These are phyloP conservation scores for Pandemis heparana DNA, from an alignment of 2,888 invertebrate species.

Conservation along the genomic window DNA sequence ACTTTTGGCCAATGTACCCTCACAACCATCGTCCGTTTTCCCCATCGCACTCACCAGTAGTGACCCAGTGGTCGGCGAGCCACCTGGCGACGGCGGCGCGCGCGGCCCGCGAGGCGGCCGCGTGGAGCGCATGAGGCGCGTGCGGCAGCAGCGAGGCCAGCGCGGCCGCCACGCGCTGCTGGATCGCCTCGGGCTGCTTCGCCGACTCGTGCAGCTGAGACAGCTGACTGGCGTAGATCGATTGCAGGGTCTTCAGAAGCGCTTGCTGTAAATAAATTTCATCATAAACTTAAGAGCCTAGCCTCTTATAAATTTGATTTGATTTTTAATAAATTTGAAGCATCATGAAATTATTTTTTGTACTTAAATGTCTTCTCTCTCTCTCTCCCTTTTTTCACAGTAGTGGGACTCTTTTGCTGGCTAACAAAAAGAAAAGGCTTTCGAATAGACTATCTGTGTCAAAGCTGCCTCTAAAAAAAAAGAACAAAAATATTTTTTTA, in stretches of 20 bases:
- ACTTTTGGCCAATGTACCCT: background rate
- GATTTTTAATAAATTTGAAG: no score
- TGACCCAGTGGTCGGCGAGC: slow-evolving; percentile 65
- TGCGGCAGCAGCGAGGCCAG: slow-evolving; percentile 63
- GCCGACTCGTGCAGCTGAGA: slow-evolving; percentile 51
- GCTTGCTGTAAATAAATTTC: slow-evolving; percentile 51
- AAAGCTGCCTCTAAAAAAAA: no score
- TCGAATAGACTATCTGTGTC: no score
- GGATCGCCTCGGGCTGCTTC: slow-evolving; percentile 45
- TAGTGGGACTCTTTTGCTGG: no score
- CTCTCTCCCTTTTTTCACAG: no score
- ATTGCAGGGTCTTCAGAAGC: slow-evolving; percentile 52
- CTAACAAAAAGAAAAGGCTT: no score
- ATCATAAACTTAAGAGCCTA: no score
- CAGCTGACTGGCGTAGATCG: slow-evolving; percentile 58
- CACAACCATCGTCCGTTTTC: background rate
- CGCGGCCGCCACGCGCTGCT: slow-evolving; percentile 55
- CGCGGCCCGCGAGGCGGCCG: slow-evolving; percentile 55
- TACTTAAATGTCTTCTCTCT: no score
- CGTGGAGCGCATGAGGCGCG: slow-evolving; percentile 60
- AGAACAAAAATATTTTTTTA: no score
- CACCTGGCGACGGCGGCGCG: slow-evolving; percentile 55
- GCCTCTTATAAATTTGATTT: no score
- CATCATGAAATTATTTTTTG: no score
- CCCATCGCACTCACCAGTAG: background rate